A percentile compares a stretch with the other conserved stretches of the same genome.
phyloP scores from a whole-genome alignment of 2,113 vertebrate species.

The Opisthocomus hoazin region DNA sequence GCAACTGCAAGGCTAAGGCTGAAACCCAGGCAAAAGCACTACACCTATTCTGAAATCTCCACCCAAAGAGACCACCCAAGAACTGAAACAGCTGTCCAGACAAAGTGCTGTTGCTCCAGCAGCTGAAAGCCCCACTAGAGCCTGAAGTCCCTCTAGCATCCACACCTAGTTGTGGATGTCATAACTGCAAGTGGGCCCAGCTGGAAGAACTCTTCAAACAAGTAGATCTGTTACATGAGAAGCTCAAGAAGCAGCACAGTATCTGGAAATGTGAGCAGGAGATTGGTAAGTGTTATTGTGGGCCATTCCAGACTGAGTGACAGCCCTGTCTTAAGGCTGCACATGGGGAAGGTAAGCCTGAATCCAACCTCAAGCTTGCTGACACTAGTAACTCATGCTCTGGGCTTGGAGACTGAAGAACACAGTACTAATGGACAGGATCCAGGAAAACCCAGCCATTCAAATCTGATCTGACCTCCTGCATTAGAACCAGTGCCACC shows the following conservation, averaged over 20 bases:
- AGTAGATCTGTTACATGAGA: not conserved
- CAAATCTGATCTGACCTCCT: not conserved
- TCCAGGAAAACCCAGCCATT: not conserved
- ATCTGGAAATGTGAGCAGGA: not conserved
- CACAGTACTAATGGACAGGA: not conserved
- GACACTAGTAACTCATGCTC: not conserved
- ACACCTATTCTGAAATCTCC: not conserved
- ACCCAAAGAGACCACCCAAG: too few species aligned
- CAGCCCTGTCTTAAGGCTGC: not conserved
- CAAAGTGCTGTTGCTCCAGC: not conserved
- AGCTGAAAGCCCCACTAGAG: not conserved
- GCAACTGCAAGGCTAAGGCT: not conserved
- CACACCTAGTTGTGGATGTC: not conserved
- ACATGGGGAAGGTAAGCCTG: not conserved
- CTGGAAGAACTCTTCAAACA: not conserved
- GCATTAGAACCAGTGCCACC: not conserved
- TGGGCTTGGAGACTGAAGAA: not conserved
- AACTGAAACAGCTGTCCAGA: not conserved
- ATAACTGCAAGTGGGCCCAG: not conserved
- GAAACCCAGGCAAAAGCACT: not conserved
- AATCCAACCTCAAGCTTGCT: not conserved
- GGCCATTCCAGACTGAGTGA: not conserved
- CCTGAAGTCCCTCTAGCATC: not conserved
- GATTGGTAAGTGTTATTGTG: rapidly evolving
- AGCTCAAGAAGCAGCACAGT: not conserved